Conservation (phyloP, 2,797 vertebrate species). For the Morelia viridis region DNA sequence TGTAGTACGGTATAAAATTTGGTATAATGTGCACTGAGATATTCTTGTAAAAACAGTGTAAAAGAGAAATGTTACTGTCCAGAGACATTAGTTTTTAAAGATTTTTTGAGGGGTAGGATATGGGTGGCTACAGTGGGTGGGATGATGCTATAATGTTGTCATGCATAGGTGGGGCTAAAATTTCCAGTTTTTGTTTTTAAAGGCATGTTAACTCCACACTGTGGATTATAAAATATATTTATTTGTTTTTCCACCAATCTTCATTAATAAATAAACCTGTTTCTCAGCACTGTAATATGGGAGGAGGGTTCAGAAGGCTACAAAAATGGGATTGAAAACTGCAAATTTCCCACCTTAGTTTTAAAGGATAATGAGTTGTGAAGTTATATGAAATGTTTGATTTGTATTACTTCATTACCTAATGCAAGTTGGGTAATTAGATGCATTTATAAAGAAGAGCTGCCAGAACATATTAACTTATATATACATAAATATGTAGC, state of each 20-base stretch:
- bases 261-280: background rate
- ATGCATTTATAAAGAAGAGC: background rate
- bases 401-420: background rate
- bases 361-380: background rate
- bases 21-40: background rate
- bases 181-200: background rate
- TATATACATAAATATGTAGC: background rate
- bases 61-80: background rate
- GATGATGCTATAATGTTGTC: background rate
- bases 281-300: background rate
- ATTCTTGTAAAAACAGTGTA: background rate
- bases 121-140: background rate
- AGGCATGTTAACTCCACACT: background rate
- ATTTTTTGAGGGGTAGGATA: background rate
- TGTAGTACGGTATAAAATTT: background rate
- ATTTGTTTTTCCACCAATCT: background rate
- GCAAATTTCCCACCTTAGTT: background rate
- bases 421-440: background rate
- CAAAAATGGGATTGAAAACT: background rate
- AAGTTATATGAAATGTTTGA: constrained; percentile 12
- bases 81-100: background rate
- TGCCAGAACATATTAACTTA: background rate
- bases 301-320: background rate
- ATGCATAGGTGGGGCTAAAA: background rate
- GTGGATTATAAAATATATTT: background rate